Percentiles rank a stretch among this genome's conserved stretches.
These are phyloP conservation scores for Bufo bufo DNA, from an alignment of 2,113 vertebrate species.

Conservation along the genomic window DNA sequence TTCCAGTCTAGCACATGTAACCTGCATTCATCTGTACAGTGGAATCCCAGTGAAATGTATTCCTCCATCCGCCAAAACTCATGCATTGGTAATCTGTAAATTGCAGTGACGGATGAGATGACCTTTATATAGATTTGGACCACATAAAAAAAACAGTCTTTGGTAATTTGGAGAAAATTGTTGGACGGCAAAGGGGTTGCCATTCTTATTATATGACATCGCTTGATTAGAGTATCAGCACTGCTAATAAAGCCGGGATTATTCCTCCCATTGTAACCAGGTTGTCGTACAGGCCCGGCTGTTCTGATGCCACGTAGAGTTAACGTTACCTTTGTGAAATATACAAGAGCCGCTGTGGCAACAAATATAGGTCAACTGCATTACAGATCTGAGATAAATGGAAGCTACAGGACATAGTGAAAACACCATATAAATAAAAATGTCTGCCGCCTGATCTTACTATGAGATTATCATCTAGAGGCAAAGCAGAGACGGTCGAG, in stretches of 20 bases:
- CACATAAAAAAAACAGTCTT: background rate
- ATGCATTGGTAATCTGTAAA: slow-evolving; percentile 47
- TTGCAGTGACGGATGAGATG: slow-evolving; percentile 55
- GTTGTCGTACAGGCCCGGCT: background rate
- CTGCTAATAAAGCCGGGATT: background rate
- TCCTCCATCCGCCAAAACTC: background rate
- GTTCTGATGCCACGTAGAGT: background rate
- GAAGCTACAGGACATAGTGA: slow-evolving; percentile 36
- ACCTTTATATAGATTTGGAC: slow-evolving; percentile 26
- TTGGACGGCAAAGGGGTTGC: background rate
- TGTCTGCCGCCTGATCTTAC: background rate
- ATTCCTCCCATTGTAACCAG: background rate
- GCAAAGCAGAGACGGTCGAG: background rate
- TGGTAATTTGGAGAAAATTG: background rate
- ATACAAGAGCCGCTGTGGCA: background rate
- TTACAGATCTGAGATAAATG: background rate
- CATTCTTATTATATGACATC: background rate
- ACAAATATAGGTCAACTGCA: slow-evolving; percentile 26
- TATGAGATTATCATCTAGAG: background rate
- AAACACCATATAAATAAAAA: slow-evolving; percentile 12
- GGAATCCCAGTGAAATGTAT: background rate
- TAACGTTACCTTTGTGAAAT: background rate
- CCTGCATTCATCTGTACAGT: background rate
- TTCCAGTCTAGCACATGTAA: background rate
- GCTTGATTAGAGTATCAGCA: background rate